Conservation (phyloP, 2,113 vertebrate genomes). For the Syngnathus scovelli region DNA sequence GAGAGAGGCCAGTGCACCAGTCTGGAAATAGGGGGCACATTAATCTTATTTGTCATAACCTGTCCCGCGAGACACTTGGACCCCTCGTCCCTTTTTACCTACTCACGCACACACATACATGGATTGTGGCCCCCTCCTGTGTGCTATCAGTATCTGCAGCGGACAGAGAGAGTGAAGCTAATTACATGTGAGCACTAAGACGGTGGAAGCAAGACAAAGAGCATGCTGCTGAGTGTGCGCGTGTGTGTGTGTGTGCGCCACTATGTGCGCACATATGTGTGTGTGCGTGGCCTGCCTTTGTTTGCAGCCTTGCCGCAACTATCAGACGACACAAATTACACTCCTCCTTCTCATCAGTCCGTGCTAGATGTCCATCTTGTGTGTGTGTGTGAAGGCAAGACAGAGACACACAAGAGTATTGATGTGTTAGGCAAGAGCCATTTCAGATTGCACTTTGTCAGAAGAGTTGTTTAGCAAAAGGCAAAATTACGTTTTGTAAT, state of each 20-base stretch:
- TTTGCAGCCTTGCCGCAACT: constrained; percentile 37
- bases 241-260: constrained; percentile 23
- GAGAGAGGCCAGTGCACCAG: constrained; percentile 61
- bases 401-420: constrained; percentile 29
- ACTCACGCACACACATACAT: constrained; percentile 16
- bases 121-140: constrained; percentile 51
- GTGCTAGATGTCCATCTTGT: constrained; percentile 19
- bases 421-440: not conserved
- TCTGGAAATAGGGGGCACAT: constrained; percentile 71
- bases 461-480: too few species aligned
- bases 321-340: constrained; percentile 44
- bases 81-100: constrained; percentile 26
- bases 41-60: constrained; percentile 75
- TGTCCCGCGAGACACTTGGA: constrained; percentile 57
- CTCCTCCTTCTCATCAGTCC: constrained; percentile 39
- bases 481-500: not conserved
- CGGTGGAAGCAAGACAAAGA: constrained; percentile 64
- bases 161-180: constrained; percentile 66
- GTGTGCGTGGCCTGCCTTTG: constrained; percentile 30
- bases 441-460: not conserved
- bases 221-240: constrained; percentile 6
- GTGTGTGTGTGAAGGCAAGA: constrained; percentile 22
- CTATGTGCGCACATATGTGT: not conserved
- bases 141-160: constrained; percentile 60
- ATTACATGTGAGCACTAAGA: constrained; percentile 69